phyloP scores from a whole-genome alignment of 1,140 invertebrate species.

The Caligus rogercresseyi region DNA sequence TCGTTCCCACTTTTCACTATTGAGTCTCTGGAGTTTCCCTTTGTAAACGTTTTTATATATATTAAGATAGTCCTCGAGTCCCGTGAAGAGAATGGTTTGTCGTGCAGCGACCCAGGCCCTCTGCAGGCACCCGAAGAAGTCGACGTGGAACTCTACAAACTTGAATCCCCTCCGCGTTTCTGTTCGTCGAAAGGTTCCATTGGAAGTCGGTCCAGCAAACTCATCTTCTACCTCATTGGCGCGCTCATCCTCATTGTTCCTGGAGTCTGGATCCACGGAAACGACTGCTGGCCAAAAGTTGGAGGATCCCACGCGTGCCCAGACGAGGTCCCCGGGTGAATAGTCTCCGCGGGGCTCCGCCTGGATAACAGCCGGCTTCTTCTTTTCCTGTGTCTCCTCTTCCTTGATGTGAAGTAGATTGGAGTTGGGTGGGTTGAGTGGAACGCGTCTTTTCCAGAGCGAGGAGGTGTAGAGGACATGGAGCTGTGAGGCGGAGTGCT shows the following conservation, averaged over 20 bases:
- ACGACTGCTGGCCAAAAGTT: slow-evolving; percentile 4
- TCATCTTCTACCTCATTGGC: neutral
- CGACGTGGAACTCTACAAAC: slow-evolving; percentile 3
- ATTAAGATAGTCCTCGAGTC: neutral
- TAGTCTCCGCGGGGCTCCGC: neutral
- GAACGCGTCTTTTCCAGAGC: neutral
- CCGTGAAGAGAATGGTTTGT: neutral
- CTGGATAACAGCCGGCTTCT: neutral
- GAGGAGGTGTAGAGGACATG: neutral
- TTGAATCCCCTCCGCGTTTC: neutral
- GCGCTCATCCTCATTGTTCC: neutral
- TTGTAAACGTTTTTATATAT: neutral
- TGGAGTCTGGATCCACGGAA: neutral
- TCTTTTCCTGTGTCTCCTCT: neutral
- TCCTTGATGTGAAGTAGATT: neutral
- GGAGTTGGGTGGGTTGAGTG: neutral
- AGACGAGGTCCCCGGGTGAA: neutral
- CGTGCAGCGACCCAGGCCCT: slow-evolving; percentile 1
- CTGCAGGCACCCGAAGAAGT: slow-evolving; percentile 6
- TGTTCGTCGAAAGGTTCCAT: neutral
- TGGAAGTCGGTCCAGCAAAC: neutral
- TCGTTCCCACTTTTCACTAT: neutral
- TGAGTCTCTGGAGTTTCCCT: neutral
- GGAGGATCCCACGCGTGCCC: slow-evolving; percentile 1
- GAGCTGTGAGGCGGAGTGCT: neutral